Evolutionary conservation across 2,888 invertebrate genomes (phyloP).

Genomic region (Stenolophus ochropezus): DNA sequence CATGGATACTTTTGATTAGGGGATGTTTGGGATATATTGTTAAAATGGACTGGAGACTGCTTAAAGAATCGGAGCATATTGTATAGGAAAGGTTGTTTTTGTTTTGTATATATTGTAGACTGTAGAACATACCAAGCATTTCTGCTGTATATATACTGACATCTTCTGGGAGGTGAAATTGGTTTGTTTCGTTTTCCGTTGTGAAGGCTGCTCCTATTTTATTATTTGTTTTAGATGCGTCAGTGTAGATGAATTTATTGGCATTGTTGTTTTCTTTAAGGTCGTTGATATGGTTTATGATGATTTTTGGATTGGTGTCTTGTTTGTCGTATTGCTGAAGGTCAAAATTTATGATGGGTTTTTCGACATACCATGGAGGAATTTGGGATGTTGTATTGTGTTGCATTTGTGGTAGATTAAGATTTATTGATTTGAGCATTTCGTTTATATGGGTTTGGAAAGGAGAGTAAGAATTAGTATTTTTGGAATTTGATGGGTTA

Average conservation of each 20-base stretch:
- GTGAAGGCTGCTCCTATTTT: neutral
- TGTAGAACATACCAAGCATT: neutral
- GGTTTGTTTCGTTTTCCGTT: neutral
- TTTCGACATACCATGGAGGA: neutral
- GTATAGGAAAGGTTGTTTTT: neutral
- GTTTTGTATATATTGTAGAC: neutral
- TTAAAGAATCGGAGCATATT: neutral
- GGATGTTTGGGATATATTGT: neutral
- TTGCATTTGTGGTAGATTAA: neutral
- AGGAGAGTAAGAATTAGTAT: neutral
- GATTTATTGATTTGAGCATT: neutral
- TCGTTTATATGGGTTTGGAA: neutral
- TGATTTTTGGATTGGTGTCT: neutral
- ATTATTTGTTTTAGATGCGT: constrained; percentile 1
- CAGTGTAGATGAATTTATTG: neutral
- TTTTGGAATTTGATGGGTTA: neutral
- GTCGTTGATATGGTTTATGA: neutral
- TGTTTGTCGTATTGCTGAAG: neutral
- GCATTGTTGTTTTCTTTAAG: neutral
- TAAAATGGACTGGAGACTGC: neutral
- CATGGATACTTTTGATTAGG: neutral
- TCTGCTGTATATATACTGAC: neutral
- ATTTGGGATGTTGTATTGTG: neutral
- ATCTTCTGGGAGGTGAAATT: neutral
- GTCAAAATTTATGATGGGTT: neutral